Evolutionary conservation across 2,797 vertebrate genomes (phyloP), one percentile per base, ranked within the genome.

Genomic region (Mus spretus): DNA sequence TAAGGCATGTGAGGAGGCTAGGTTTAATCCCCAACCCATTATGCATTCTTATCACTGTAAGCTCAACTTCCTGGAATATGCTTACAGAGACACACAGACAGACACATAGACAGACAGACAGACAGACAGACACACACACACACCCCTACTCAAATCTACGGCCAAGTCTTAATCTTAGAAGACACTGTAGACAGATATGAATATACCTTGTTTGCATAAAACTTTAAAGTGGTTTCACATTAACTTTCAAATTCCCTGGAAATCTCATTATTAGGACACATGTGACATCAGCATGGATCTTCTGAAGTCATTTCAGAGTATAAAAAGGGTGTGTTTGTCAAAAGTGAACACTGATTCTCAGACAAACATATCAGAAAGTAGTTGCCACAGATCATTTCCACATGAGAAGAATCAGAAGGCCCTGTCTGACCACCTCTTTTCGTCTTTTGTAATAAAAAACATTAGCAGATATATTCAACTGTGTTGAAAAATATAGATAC

Each of bases 301-400:
- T 79, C 74, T 74, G 44, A 74, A 86, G 22, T 47, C 1, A 57
- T 86, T 37, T 90, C 87, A 85, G 17, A 90, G 55, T 80, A 53
- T 47, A 31, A 3, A 85, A 22, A 85, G 63, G 44, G 55, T 50
- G 11, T 24, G 28, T 67, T 75, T 92, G 61, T 31, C 81, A 75
- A 88, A 77, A 40, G 77, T 28, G 47, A 89, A 72, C 61, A 82
- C 0, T 50, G 70, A 40, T 87, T 87, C 50, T 70, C 47, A 55
- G 13, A n/a, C 34, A 72, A 44, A 93, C 77, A 75, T 15, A 72
- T 89, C 40, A 94, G 63, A 91, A 92, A 96, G 89, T 44, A 77
- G 37, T 67, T 59, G n/a, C 79, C 70, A 77, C 74, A 72, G 82
- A 90, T 31, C 67, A 84, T 74, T 91, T 91, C 63, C 37, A 12